Base-by-base conservation (phyloP, 2,113 vertebrate species). In the Promerops cafer region DNA sequence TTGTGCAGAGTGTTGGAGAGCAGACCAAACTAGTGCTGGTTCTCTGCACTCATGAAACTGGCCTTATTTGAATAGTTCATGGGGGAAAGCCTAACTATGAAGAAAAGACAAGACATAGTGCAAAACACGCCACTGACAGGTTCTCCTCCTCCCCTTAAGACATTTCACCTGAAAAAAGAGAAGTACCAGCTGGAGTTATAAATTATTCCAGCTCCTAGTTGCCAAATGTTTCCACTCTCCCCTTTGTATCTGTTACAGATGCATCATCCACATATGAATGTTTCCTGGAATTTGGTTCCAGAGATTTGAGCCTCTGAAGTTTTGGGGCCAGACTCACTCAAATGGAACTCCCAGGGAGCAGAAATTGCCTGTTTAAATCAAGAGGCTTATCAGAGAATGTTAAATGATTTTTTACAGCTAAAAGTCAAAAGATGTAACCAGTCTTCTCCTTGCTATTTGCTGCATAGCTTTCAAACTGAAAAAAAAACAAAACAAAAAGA, bases 231-330 rank as follows among this genome's bases (percentile, higher is more conserved):
- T 94, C 84, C 64, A 83, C 87, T 96, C 89, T 97, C 89, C 81
- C 80, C 78, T 91, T 84, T 94, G 66, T 96, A 81, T 95, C 92
- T 95, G 89, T 95, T 96, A 76, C 87, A 95, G 87, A 95, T 97
- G 93, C 78, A 93, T 96, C 90, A 95, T 93, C 69, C 70, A 66
- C 90, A 95, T 94, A 90, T 74, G 88, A 94, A 88, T 53, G 80
- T 95, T 96, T 95, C 93, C 94, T 94, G 96, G 91, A 95, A 96
- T 91, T 86, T 91, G 24, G 44, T 97, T 97, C 77, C 85, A 95
- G 93, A 91, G 89, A 94, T 96, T 96, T 88, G 80, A 97, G 91
- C 69, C 72, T 96, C 83, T 86, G 85, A 95, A 95, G 94, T 86
- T 95, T 83, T 93, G 83, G 69, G 82, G 77, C 90, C 96, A 97